Evolutionary conservation across 1,140 invertebrate species (phyloP).

Genomic region (Drosophila ficusphila): DNA sequence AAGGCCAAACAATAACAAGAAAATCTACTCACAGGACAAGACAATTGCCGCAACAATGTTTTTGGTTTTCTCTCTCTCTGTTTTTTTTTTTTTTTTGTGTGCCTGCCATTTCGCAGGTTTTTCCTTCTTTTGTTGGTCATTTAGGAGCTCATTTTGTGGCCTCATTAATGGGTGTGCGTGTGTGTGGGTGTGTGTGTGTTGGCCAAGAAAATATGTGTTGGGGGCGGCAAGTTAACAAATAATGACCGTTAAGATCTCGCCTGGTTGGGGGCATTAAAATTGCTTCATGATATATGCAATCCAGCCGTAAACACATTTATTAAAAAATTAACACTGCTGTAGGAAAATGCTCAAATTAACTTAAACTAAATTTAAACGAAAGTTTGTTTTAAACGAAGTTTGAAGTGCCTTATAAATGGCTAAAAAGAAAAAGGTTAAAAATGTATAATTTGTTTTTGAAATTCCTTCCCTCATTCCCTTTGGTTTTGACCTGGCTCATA

Average conservation of each 20-base stretch:
- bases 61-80: conserved; percentile 4
- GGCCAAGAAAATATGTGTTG: not conserved
- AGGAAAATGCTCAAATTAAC: no score
- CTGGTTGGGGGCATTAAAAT: conserved; percentile 30
- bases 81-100: not conserved
- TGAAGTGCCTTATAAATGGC: no score
- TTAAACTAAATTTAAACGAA: no score
- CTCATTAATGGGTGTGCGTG: conserved; percentile 28
- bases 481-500: not conserved
- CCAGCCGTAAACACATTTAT: conserved; percentile 16
- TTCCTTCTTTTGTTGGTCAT: conserved; percentile 35
- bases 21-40: conserved; percentile 41
- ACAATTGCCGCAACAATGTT: conserved; percentile 50
- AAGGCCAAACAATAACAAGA: conserved; percentile 43
- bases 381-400: no score
- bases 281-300: conserved; percentile 40
- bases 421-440: no score
- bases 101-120: conserved; percentile 1
- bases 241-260: conserved; percentile 25
- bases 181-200: not conserved
- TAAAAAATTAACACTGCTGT: conserved; percentile 15
- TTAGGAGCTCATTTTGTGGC: conserved; percentile 52
- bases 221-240: conserved; percentile 26
- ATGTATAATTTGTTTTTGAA: not conserved
- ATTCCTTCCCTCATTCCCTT: not conserved